A percentile compares a stretch with the other conserved stretches of the same genome.
These are phyloP conservation scores for Thripadectes ignobilis DNA, from an alignment of 2,797 vertebrate genomes.

Conservation along the genomic window DNA sequence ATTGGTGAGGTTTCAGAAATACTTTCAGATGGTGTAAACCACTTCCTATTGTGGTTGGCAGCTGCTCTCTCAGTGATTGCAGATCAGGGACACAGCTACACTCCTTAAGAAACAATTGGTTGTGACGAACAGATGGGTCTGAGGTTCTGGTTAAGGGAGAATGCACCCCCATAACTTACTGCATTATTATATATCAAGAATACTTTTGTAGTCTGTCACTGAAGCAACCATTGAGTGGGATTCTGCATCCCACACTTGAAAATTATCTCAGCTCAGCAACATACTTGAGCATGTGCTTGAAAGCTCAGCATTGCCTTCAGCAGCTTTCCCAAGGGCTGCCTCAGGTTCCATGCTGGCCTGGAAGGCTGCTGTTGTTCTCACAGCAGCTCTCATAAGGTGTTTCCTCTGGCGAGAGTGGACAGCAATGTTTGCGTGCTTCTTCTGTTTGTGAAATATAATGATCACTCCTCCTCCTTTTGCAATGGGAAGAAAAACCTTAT, in stretches of 20 bases:
- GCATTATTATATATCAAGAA: constrained; percentile 4
- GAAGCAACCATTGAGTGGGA: not conserved
- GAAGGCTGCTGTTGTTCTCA: not conserved
- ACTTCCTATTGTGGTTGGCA: constrained; percentile 7
- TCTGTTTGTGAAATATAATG: not conserved
- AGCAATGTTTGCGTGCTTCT: not conserved
- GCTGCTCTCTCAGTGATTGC: not conserved
- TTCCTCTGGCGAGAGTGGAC: not conserved
- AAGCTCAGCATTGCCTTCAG: not conserved
- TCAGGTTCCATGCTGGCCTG: not conserved
- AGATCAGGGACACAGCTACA: not conserved
- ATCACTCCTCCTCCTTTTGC: not conserved
- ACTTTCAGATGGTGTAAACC: not conserved
- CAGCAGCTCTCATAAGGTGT: not conserved
- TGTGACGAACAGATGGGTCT: constrained; percentile 6
- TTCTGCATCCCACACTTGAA: constrained; percentile 25
- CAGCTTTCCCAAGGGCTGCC: not conserved
- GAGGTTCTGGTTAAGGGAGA: constrained; percentile 19
- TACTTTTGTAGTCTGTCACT: constrained; percentile 29
- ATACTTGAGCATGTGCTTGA: not conserved
- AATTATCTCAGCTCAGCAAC: not conserved
- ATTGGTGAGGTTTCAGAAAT: constrained; percentile 18
- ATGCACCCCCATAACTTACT: not conserved
- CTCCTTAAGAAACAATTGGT: not conserved
- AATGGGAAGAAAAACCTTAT: not conserved